phyloP scores from a whole-genome alignment of 2,888 invertebrate genomes.

The Eupithecia abbreviata region DNA sequence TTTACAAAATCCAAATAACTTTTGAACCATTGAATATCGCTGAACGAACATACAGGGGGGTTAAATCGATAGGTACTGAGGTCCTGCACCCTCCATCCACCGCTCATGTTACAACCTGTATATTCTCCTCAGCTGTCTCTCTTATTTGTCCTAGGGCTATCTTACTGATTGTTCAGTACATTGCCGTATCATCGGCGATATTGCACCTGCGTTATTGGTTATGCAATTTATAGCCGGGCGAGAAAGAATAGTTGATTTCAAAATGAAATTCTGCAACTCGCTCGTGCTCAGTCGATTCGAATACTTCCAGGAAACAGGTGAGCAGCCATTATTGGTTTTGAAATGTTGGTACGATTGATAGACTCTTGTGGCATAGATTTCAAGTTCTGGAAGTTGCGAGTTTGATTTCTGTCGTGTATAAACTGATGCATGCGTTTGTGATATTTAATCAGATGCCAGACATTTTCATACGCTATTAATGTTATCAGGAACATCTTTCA shows the following conservation, averaged over 20 bases:
- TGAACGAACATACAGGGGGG: too few species aligned
- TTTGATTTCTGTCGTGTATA: background rate
- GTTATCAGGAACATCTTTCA: too few species aligned
- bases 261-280: conserved; percentile 30
- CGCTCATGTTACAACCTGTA: too few species aligned
- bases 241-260: conserved; percentile 34
- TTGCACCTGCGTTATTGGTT: conserved; percentile 36
- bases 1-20: too few species aligned
- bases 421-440: background rate
- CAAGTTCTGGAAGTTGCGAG: background rate
- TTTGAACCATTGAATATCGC: too few species aligned
- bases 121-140: background rate
- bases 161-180: background rate
- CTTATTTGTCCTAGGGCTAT: background rate
- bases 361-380: background rate
- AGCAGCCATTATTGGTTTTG: conserved; percentile 23
- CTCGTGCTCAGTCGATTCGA: conserved; percentile 23
- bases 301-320: conserved; percentile 21
- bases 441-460: background rate
- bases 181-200: conserved; percentile 19
- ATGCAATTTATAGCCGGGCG: conserved; percentile 30
- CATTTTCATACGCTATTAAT: too few species aligned
- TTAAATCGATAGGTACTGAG: too few species aligned
- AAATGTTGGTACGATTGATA: conserved; percentile 12
- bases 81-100: too few species aligned